Conservation (phyloP, 2,113 vertebrate species). For the Bubalus kerabau region DNA sequence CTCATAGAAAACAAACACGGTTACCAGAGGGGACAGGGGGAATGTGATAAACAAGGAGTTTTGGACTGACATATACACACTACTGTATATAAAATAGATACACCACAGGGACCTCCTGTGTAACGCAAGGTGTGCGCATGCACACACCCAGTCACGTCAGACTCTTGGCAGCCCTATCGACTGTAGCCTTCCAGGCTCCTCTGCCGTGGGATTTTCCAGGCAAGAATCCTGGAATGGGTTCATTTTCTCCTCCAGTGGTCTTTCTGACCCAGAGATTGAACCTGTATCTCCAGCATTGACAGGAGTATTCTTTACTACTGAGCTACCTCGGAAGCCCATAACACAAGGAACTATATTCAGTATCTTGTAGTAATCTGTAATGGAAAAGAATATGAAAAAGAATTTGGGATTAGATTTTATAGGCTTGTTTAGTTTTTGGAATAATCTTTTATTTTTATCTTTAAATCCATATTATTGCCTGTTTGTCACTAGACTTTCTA, state of each 20-base stretch:
- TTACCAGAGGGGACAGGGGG: background rate
- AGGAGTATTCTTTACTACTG: background rate
- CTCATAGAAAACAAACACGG: background rate
- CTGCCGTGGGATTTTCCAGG: background rate
- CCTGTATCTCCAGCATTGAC: background rate
- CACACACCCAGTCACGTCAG: background rate
- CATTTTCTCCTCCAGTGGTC: background rate
- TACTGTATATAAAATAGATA: background rate
- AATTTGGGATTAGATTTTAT: background rate
- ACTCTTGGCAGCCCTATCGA: background rate
- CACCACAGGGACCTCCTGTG: background rate
- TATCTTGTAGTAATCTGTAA: background rate
- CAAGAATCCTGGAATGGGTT: background rate
- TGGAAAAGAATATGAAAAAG: background rate
- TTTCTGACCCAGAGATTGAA: background rate
- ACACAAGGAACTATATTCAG: background rate
- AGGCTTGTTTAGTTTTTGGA: background rate
- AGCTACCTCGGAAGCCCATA: background rate
- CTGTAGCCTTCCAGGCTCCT: background rate
- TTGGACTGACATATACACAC: background rate
- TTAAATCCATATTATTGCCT: background rate
- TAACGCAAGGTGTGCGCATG: fast-evolving
- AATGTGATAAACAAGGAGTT: background rate
- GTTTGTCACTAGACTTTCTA: background rate
- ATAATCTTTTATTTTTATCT: constrained; percentile 19